Evolutionary conservation across 2,888 invertebrate species (phyloP), one percentile per base, ranked within the genome.

Genomic region (Dysmachus trigonus): DNA sequence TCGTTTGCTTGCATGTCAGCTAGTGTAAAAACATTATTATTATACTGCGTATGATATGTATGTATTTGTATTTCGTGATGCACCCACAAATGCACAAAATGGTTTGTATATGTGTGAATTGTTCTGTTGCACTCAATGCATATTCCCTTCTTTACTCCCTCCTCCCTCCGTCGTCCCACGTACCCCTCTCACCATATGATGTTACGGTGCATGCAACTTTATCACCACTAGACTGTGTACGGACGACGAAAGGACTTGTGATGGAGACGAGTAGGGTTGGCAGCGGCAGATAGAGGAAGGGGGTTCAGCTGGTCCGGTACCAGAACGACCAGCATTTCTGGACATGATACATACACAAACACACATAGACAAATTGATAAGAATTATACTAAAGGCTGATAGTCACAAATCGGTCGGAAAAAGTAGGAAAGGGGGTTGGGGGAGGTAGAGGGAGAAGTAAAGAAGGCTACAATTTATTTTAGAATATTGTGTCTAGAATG

Each of bases 91-190:
- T n/a, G n/a, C n/a, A n/a, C n/a, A n/a, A n/a, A n/a, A n/a, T n/a
- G n/a, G n/a, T n/a, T 3, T 35, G 8, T 35, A 35, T 38, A 10
- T 38, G 38, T 7, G 3, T 35, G 38, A 38, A 38, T 73, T 33
- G 73, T 53, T 81, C 53, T 81, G 53, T 81, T 81, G 81, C 53
- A 53, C 47, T 81, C 81, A 13, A 33, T 51, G 53, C 31, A 33
- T 13, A 53, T 18, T 33, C 33, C 53, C 47, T n/a, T n/a, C n/a
- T n/a, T n/a, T n/a, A n/a, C 51, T n/a, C 2, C 47, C 47, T 7
- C 53, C 47, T 31, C 5, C 27, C 18, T 30, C 22, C 30, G 30
- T 13, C 22, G n/a, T n/a, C n/a, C n/a, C n/a, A n/a, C n/a, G n/a
- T n/a, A n/a, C 13, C 27, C 73, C 15, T 10, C 1, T 30, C 30